A percentile compares a stretch with the other conserved stretches of the same genome.
Conservation (phyloP, 2,113 vertebrate species). For the Clarias macrocephalus region DNA sequence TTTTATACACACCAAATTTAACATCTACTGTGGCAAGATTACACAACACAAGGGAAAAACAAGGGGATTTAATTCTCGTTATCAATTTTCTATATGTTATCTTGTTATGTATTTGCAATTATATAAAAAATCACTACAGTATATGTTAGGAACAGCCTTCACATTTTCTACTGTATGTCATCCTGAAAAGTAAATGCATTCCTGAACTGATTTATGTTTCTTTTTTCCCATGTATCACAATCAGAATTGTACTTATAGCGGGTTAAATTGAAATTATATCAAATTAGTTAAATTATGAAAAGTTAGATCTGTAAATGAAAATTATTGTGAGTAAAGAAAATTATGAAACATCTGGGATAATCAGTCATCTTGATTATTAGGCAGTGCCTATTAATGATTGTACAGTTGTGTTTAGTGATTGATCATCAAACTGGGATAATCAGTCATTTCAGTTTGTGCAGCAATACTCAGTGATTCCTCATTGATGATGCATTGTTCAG, state of each 20-base stretch:
- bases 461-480: background rate
- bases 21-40: too few relatives aligned
- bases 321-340: background rate
- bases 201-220: background rate
- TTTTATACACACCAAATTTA: too few relatives aligned
- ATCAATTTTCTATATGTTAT: too few relatives aligned
- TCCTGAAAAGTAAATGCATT: background rate
- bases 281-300: background rate
- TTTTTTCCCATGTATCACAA: background rate
- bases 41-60: too few relatives aligned
- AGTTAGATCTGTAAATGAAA: background rate
- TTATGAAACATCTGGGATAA: background rate
- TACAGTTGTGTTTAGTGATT: background rate
- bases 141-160: background rate
- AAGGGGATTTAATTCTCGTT: too few relatives aligned
- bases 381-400: background rate
- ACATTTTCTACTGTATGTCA: background rate
- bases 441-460: background rate
- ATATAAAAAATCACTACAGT: too few relatives aligned
- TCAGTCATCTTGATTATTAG: background rate
- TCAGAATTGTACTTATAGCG: background rate
- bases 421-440: background rate
- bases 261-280: background rate
- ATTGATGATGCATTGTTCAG: too few relatives aligned
- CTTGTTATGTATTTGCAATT: too few relatives aligned